A percentile compares a stretch with the other conserved stretches of the same genome.
Evolutionary conservation across 1,140 invertebrate species (phyloP).

Genomic region (Portunus trituberculatus): DNA sequence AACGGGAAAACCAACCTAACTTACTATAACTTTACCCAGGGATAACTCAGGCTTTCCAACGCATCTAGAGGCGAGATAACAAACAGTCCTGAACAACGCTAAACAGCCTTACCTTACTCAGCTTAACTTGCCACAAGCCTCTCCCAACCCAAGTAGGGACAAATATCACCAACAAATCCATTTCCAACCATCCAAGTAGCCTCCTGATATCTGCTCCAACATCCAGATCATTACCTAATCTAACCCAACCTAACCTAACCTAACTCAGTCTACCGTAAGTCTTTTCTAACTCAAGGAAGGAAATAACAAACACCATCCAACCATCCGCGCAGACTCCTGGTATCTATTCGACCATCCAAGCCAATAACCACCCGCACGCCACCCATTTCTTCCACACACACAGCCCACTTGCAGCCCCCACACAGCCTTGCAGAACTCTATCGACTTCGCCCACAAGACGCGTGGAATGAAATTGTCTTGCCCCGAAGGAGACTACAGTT

Average conservation of each 20-base stretch:
- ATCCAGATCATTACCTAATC: too few species aligned
- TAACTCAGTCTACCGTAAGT: too few species aligned
- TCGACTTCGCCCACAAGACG: not conserved
- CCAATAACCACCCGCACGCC: not conserved
- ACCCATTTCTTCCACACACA: not conserved
- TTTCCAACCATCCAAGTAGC: too few species aligned
- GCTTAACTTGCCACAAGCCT: too few species aligned
- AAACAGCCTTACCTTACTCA: too few species aligned
- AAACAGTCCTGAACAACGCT: too few species aligned
- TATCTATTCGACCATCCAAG: not conserved
- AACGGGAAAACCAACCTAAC: not conserved
- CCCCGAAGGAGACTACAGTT: slow-evolving; percentile 18
- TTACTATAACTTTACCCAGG: not conserved
- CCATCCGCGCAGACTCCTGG: not conserved
- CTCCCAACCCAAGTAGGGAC: too few species aligned
- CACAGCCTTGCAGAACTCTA: not conserved
- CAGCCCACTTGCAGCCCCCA: not conserved
- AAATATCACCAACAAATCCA: too few species aligned
- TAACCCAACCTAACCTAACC: too few species aligned
- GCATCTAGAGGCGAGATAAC: too few species aligned
- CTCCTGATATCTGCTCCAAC: too few species aligned
- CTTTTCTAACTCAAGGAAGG: too few species aligned
- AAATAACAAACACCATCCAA: not conserved
- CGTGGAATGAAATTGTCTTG: slow-evolving; percentile 13
- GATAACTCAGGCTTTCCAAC: not conserved